phyloP scores from a whole-genome alignment of 2,888 invertebrate genomes.

The Ectropis crepuscularia region DNA sequence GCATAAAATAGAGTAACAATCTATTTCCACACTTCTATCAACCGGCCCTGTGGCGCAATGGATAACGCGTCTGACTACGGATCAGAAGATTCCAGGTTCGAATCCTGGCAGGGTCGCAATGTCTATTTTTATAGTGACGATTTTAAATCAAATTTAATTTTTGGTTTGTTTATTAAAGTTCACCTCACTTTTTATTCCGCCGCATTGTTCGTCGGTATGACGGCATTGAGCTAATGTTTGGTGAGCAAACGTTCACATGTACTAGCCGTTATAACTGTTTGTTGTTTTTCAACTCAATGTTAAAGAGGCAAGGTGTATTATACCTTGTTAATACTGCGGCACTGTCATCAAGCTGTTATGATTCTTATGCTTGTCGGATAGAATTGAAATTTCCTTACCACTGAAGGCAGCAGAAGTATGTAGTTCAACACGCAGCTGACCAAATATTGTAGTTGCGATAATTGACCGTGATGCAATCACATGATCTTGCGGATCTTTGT shows the following conservation, averaged over 20 bases:
- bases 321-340: conserved; percentile 44
- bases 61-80: conserved; percentile 90
- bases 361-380: conserved; percentile 21
- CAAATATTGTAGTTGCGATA: conserved; percentile 83
- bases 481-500: conserved; percentile 64
- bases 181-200: conserved; percentile 58
- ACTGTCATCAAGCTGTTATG: conserved; percentile 36
- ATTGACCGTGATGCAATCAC: conserved; percentile 83
- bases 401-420: conserved; percentile 48
- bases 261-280: conserved; percentile 34
- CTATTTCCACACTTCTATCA: conserved; percentile 31
- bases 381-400: conserved; percentile 40
- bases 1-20: conserved; percentile 3
- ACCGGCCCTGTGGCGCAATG: conserved; percentile 87
- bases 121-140: conserved; percentile 42
- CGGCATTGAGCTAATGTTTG: conserved; percentile 71
- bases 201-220: conserved; percentile 64
- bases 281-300: conserved; percentile 50
- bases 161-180: conserved; percentile 37
- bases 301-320: conserved; percentile 52
- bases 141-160: conserved; percentile 40
- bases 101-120: conserved; percentile 86
- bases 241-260: conserved; percentile 61
- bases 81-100: conserved; percentile 88
- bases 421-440: conserved; percentile 77